Conservation (phyloP, 2,888 invertebrate genomes). For the Tetranychus piercei region DNA sequence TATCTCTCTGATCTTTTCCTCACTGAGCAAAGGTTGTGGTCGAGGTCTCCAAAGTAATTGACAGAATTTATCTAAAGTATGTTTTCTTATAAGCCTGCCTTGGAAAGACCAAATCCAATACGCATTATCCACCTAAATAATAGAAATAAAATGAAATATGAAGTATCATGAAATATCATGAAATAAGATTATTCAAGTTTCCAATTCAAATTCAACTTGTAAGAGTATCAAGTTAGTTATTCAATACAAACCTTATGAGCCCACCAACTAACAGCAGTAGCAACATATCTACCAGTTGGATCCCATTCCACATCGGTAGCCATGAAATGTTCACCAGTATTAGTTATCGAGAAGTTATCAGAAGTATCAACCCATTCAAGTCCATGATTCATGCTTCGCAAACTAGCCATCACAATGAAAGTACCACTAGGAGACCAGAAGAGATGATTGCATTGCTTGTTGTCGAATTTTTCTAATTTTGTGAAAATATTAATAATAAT, state of each 20-base stretch:
- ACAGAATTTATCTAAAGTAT: slow-evolving; percentile 76
- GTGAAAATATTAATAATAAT: slow-evolving; percentile 5
- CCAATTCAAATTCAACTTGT: not conserved
- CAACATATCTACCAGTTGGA: slow-evolving; percentile 91
- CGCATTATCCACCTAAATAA: slow-evolving; percentile 45
- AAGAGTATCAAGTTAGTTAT: not conserved
- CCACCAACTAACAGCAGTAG: slow-evolving; percentile 83
- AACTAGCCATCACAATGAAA: slow-evolving; percentile 78
- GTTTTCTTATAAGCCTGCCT: slow-evolving; percentile 52
- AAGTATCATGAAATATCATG: not conserved
- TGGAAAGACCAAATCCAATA: slow-evolving; percentile 98
- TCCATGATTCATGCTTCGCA: slow-evolving; percentile 56
- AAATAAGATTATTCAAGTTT: not conserved
- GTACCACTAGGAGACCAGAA: slow-evolving; percentile 94
- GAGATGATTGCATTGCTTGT: slow-evolving; percentile 58
- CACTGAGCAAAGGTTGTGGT: slow-evolving; percentile 60
- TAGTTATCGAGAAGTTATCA: slow-evolving; percentile 76
- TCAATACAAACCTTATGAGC: slow-evolving; percentile 56
- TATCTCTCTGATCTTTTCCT: slow-evolving; percentile 67
- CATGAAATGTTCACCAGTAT: slow-evolving; percentile 71
- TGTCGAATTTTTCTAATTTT: slow-evolving; percentile 31
- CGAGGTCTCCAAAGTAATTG: slow-evolving; percentile 91
- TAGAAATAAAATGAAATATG: not conserved
- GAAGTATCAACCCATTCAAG: slow-evolving; percentile 87
- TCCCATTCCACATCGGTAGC: slow-evolving; percentile 98